Base-by-base conservation (phyloP, 2,888 invertebrate species). In the Ametastegia equiseti region DNA sequence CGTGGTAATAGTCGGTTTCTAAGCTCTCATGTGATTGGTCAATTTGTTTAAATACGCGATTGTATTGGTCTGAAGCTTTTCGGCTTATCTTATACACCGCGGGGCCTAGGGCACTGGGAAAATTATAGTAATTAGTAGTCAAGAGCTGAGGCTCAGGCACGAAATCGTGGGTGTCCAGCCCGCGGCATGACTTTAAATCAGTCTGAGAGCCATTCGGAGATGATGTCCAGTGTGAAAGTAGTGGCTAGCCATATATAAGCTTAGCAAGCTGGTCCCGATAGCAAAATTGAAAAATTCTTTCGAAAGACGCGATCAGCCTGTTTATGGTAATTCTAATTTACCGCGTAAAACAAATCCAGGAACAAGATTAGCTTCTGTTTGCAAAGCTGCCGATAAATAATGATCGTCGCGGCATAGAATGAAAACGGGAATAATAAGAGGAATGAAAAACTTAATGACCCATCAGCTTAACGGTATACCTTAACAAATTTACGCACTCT, bases 41-140 rank as follows among this genome's bases (percentile, higher is more conserved):
- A 88, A 88, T 88, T 87, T 87, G 84, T 84, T 82, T 57, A 82
- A 84, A 84, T 82, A 81, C 81, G 77, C 81, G 82, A 82, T 65
- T 75, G 81, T 54, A 83, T 82, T 47, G 84, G 82, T 80, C 75
- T n/a, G n/a, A n/a, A 4, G 82, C 45, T 81, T 69, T 50, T 39
- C 19, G 50, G 77, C 57, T 84, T 84, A 82, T 83, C 80, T 75
- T 57, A 54, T 80, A 65, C 69, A 27, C 42, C 1, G 47, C 50
- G 81, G 67, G 82, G 82, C 83, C 79, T 69, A 69, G 71, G 83
- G 82, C 60, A 60, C 82, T 69, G 82, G n/a, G n/a, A 83, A 84
- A 88, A 88, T 87, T 87, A 82, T 84, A 77, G 85, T 86, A 86
- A 88, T 88, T 87, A 87, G 86, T 60, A 88, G 63, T 57, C 57